These are phyloP conservation scores for Bombus pascuorum DNA, from an alignment of 1,140 invertebrate species.

Conservation along the genomic window DNA sequence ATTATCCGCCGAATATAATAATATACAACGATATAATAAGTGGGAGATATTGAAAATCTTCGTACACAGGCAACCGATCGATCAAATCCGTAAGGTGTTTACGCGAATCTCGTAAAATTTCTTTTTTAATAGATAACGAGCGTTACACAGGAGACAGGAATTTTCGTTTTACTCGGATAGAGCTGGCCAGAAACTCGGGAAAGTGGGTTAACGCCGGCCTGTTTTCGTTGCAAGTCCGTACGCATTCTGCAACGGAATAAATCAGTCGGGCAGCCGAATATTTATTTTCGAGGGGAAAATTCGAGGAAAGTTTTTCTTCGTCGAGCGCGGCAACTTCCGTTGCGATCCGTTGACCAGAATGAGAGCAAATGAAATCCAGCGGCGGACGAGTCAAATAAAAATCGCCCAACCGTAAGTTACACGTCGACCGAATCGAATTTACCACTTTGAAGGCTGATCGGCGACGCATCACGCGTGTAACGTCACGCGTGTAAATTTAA, in stretches of 20 bases:
- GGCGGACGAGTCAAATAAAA: conserved; percentile 37
- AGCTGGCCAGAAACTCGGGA: background rate
- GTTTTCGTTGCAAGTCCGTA: conserved; percentile 33
- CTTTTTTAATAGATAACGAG: background rate
- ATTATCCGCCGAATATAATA: too few species aligned
- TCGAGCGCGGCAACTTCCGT: background rate
- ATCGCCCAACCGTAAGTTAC: background rate
- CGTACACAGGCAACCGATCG: too few species aligned
- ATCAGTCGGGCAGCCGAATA: conserved; percentile 39
- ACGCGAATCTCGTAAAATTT: background rate
- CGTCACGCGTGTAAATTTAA: conserved; percentile 21
- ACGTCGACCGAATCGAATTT: conserved; percentile 8
- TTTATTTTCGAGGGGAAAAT: conserved; percentile 40
- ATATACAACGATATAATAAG: too few species aligned
- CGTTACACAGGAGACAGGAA: background rate
- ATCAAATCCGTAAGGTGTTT: background rate
- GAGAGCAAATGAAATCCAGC: conserved; percentile 17
- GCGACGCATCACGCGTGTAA: background rate
- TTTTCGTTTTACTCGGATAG: background rate
- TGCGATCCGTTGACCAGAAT: conserved; percentile 15
- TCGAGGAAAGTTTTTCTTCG: conserved; percentile 26
- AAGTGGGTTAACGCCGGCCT: conserved; percentile 36
- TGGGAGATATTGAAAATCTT: too few species aligned
- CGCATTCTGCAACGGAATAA: conserved; percentile 48
- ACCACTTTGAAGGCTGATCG: background rate